These are phyloP conservation scores for Phyllotreta cruciferae DNA, from an alignment of 2,888 invertebrate genomes.

Conservation along the genomic window DNA sequence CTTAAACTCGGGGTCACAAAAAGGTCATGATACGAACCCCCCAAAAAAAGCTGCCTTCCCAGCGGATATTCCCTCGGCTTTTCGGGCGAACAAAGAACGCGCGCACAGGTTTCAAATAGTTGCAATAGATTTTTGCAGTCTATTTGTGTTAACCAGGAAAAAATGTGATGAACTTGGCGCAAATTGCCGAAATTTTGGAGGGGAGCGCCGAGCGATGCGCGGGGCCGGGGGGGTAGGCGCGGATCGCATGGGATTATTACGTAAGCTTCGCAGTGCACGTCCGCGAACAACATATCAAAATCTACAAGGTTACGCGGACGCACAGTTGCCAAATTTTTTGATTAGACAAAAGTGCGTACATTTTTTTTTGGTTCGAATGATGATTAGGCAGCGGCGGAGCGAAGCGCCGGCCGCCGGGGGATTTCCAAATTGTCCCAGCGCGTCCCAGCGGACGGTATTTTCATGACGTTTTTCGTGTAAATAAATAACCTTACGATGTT, in stretches of 20 bases:
- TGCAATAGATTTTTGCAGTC: conserved; percentile 55
- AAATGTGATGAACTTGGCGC: conserved; percentile 55
- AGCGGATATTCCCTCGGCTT: conserved; percentile 22
- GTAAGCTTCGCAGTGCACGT: conserved; percentile 56
- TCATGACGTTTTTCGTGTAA: background rate
- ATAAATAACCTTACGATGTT: no score
- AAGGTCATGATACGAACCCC: conserved; percentile 30
- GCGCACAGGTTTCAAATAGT: conserved; percentile 43
- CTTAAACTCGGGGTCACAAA: conserved; percentile 24
- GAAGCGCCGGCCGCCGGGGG: background rate
- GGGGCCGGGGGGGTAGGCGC: conserved; percentile 47
- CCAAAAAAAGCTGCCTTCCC: background rate
- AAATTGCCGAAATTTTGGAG: conserved; percentile 56
- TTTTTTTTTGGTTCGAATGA: conserved; percentile 4
- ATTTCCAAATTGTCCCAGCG: background rate
- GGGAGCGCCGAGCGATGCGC: conserved; percentile 50
- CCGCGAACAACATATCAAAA: conserved; percentile 50
- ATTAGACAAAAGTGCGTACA: conserved; percentile 34
- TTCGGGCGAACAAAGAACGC: conserved; percentile 27
- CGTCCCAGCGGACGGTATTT: background rate
- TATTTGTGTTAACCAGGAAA: conserved; percentile 61
- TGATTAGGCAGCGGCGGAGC: conserved; percentile 9
- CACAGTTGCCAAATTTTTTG: conserved; percentile 30
- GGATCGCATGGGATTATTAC: conserved; percentile 57
- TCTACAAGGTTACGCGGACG: conserved; percentile 47